Base-by-base conservation (phyloP, 2,888 invertebrate genomes). In the Tetragonisca angustula region DNA sequence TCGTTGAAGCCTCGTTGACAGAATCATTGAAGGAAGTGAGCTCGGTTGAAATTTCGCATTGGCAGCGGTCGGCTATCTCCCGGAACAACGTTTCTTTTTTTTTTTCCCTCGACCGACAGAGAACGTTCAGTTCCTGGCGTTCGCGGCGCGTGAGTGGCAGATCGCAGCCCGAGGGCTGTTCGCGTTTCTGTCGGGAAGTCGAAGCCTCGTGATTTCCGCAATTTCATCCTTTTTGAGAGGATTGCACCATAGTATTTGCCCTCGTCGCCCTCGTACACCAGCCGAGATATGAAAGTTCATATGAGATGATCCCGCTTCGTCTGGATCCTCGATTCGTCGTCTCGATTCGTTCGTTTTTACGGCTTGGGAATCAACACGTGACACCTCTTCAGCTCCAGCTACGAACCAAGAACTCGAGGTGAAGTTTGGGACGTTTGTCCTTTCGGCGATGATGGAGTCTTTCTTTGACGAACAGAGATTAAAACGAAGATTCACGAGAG, bases 281-380 rank as follows among this genome's bases (percentile, higher is more conserved):
- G 32, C 6, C 17, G 52, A 65, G 70, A 79, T 76, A 81, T 79
- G 76, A 85, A 85, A 73, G 81, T 90, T 91, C 91, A 90, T 92
- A 91, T 91, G 87, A 90, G 92, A 92, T 92, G 83, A 92, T 91
- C 91, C 90, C 69, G 21, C 72, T 61, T 61, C 71, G 74, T 67
- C 50, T 50, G 70, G 84, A 71, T 76, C 56, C 36, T 36, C 36
- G 32, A 32, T 32, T 76, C 17, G n/a, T 67, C 50, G 52, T n/a
- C 27, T 68, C 32, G 32, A n/a, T 50, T 65, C 67, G 32, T 56
- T 32, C 43, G 27, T 56, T 56, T 64, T 65, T 52, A 65, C 36
- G 56, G 64, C 61, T 61, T 82, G 83, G 73, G 83, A 87, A 89
- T 71, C 76, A 67, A 71, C 82, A 74, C 82, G 76, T 83, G 87